phyloP scores from a whole-genome alignment of 35 echinoderm and acorn worm species.

The Ptychodera flava region DNA sequence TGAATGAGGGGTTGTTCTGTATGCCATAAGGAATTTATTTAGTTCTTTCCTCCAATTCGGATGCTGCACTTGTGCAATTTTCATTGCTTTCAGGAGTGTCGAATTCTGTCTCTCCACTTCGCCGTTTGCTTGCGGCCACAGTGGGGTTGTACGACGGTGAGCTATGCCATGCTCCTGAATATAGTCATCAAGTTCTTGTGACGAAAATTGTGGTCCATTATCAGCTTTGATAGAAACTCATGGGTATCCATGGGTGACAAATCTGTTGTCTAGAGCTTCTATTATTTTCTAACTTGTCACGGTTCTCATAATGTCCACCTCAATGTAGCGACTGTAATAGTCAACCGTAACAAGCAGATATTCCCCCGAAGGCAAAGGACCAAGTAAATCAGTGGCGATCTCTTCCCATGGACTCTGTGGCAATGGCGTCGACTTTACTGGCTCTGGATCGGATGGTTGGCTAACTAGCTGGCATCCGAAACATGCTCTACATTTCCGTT shows the following conservation, averaged over 20 bases:
- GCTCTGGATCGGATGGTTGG: too few species aligned
- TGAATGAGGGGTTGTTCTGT: slow-evolving; percentile 13
- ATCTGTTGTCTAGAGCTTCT: background rate
- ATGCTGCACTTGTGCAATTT: background rate
- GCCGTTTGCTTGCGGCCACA: too few species aligned
- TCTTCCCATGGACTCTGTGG: background rate
- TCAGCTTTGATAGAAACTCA: background rate
- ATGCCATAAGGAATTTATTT: background rate
- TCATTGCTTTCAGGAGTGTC: background rate
- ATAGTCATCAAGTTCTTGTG: too few species aligned
- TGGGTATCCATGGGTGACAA: background rate
- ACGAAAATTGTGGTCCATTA: too few species aligned
- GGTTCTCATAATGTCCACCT: background rate
- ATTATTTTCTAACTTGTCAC: background rate
- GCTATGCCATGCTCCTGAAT: too few species aligned
- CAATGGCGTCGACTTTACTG: background rate
- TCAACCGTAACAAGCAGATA: background rate
- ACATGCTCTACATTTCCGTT: too few species aligned
- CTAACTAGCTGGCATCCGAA: too few species aligned
- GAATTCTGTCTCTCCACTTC: too few species aligned
- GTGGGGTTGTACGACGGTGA: too few species aligned
- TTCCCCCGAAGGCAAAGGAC: background rate
- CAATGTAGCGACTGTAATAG: background rate
- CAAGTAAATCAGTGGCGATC: too few species aligned
- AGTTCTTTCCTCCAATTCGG: background rate